Evolutionary conservation across 2,113 vertebrate genomes (phyloP).

Genomic region (Silurus asotus): DNA sequence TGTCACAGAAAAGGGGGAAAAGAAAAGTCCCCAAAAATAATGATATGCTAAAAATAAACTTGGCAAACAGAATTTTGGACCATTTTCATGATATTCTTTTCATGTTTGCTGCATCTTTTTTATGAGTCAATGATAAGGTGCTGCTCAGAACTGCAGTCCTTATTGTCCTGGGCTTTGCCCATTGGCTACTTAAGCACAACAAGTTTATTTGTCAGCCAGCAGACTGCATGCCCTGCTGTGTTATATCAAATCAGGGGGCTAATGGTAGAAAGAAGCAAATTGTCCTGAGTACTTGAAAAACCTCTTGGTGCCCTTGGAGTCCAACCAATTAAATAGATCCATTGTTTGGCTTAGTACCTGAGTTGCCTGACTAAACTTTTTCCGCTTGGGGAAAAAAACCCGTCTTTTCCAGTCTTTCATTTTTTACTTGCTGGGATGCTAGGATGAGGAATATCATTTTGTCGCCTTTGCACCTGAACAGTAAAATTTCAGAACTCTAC

Average conservation of each 20-base stretch:
- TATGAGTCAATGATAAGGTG: neutral
- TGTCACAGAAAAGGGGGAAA: neutral
- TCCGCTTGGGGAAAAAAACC: neutral
- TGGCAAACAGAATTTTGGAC: no score
- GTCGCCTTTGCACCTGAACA: neutral
- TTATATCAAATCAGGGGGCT: neutral
- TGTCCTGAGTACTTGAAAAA: constrained; percentile 8
- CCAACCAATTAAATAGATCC: neutral
- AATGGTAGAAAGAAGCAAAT: constrained; percentile 8
- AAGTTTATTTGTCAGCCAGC: constrained; percentile 25
- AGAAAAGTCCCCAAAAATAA: neutral
- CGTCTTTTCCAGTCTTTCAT: neutral
- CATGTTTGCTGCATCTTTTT: neutral
- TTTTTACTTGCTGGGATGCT: neutral
- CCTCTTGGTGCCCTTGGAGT: neutral
- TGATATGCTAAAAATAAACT: neutral
- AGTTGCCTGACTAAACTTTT: neutral
- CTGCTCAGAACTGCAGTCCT: neutral
- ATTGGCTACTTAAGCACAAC: constrained; percentile 2
- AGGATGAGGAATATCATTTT: neutral
- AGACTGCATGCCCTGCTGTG: constrained; percentile 3
- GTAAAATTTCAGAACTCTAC: neutral
- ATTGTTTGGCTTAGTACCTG: neutral
- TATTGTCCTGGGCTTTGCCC: constrained; percentile 1
- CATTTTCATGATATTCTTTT: no score